Conservation (phyloP, 2,113 vertebrate genomes). For the Syngnathus scovelli region DNA sequence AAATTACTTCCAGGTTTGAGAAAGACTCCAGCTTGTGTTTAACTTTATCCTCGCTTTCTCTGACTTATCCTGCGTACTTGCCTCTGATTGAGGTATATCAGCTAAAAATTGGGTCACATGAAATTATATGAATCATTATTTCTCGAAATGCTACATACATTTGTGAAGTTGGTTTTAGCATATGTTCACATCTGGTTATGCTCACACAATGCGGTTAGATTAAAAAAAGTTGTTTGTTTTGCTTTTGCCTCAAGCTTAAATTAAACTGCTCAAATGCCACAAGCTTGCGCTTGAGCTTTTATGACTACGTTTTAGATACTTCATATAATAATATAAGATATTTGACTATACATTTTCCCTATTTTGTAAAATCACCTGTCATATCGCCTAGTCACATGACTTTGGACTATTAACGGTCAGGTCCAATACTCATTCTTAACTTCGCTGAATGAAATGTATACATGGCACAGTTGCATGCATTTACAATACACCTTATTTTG, state of each 20-base stretch:
- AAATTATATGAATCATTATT: not conserved
- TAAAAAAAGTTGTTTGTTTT: not conserved
- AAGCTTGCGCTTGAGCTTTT: not conserved
- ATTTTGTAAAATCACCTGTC: too few species aligned
- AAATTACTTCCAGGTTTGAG: slow-evolving; percentile 9
- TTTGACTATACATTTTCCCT: too few species aligned
- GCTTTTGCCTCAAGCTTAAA: not conserved
- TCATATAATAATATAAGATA: not conserved
- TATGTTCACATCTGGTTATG: not conserved
- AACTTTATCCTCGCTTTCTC: not conserved
- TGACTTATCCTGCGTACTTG: not conserved
- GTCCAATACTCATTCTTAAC: too few species aligned
- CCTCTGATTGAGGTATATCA: not conserved
- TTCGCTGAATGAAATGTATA: too few species aligned
- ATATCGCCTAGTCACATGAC: too few species aligned
- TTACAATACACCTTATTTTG: too few species aligned
- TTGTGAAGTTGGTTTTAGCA: not conserved
- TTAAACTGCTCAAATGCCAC: not conserved
- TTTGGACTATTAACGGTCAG: too few species aligned
- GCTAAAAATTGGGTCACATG: not conserved
- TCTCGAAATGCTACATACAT: not conserved
- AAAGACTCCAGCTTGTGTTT: not conserved
- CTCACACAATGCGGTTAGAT: not conserved
- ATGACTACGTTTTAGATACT: not conserved
- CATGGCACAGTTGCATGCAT: too few species aligned